Base-by-base conservation (phyloP, 2,888 invertebrate species). In the Rhagonycha fulva region DNA sequence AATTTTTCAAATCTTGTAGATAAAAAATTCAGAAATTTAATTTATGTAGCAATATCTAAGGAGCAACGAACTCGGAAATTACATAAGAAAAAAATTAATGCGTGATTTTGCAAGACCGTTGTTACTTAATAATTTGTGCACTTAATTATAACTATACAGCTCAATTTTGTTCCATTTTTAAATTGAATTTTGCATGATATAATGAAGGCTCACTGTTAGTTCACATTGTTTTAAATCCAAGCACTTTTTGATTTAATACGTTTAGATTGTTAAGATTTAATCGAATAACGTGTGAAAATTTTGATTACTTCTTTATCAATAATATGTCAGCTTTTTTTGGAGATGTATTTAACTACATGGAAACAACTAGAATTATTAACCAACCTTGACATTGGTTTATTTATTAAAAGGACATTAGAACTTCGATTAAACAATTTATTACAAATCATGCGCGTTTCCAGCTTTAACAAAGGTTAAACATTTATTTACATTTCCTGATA, bases 61-160 rank as follows among this genome's bases (percentile, higher is more conserved):
- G 76, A 63, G 70, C 76, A 76, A 66, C 69, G 76, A 76, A 76
- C 76, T 76, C 70, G 72, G 72, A 76, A 76, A 76, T 76, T 76
- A 76, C 70, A 69, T 76, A 76, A 76, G 72, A 76, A 66, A 72
- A 19, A 72, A 72, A 61, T 63, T 63, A 24, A 71, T 70, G 71
- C 75, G 75, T 68, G 68, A 66, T 75, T 75, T 68, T 66, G 71
- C 72, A 72, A 63, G 63, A 63, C 63, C 63, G 63, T 63, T 24
- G 24, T 63, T 63, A 24, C 23, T 63, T 63, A 63, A 63, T 32
- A 32, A 32, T 32, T 63, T 63, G 63, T 63, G 19, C 23, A 23
- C 63, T 19, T 63, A 24, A 63, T 63, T 63, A 63, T 24, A 63
- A 63, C 24, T 63, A 12, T 32, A 32, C 32, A 32, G 32, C 32